A percentile compares a stretch with the other conserved stretches of the same genome.
Conservation (phyloP, 1,140 invertebrate species). For the Elymnias hypermnestra region DNA sequence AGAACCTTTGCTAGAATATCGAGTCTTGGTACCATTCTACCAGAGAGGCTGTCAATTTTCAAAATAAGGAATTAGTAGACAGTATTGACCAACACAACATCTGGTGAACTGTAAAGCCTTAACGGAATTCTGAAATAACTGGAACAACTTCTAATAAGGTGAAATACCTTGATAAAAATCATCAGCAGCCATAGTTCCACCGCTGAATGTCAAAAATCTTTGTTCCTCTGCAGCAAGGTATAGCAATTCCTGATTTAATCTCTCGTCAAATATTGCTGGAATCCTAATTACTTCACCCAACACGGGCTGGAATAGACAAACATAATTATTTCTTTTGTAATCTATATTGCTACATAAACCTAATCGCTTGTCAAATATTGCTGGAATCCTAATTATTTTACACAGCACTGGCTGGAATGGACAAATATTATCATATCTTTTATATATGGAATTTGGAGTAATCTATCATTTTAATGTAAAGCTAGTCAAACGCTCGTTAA, state of each 20-base stretch:
- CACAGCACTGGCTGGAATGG: constrained; percentile 86
- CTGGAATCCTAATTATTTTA: constrained; percentile 77
- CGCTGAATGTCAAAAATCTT: constrained; percentile 84
- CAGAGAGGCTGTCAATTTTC: too few relatives aligned
- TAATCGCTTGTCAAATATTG: constrained; percentile 49
- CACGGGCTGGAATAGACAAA: constrained; percentile 80
- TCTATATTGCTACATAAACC: too few relatives aligned
- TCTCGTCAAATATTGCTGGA: constrained; percentile 47
- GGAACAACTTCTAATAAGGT: too few relatives aligned
- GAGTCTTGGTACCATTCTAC: too few relatives aligned
- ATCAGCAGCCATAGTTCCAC: constrained; percentile 94
- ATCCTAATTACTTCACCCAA: constrained; percentile 84
- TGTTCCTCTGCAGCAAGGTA: constrained; percentile 81
- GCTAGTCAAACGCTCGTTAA: constrained; percentile 52
- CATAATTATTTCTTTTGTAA: background rate
- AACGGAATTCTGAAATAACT: too few relatives aligned
- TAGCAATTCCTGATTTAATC: constrained; percentile 54
- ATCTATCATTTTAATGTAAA: too few relatives aligned
- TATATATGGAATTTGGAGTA: too few relatives aligned
- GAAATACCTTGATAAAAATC: constrained; percentile 99
- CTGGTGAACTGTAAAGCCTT: too few relatives aligned
- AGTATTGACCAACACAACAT: too few relatives aligned
- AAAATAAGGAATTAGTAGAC: too few relatives aligned
- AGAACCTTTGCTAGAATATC: too few relatives aligned
- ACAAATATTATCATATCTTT: background rate